Evolutionary conservation across 2,113 vertebrate species (phyloP).

Genomic region (Chionomys nivalis): DNA sequence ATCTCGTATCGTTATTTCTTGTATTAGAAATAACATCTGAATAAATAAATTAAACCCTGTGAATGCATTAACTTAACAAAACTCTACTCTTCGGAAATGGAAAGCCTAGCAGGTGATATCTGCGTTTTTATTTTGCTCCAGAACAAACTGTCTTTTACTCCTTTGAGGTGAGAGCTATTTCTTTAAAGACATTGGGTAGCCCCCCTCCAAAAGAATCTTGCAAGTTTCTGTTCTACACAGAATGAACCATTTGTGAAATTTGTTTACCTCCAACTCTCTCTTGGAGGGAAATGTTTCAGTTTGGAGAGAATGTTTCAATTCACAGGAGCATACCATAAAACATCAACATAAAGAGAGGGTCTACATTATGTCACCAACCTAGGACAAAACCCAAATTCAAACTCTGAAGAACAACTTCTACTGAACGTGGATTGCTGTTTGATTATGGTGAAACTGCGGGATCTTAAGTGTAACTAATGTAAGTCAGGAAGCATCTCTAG

Average conservation of each 20-base stretch:
- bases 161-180: neutral
- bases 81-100: neutral
- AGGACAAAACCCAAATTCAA: neutral
- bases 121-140: neutral
- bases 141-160: neutral
- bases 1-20: neutral
- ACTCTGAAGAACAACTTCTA: neutral
- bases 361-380: neutral
- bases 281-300: no score
- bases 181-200: neutral
- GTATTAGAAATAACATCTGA: neutral
- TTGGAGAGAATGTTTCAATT: neutral
- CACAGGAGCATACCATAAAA: no score
- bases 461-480: neutral
- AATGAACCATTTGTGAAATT: neutral
- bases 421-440: neutral
- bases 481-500: neutral
- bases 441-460: neutral
- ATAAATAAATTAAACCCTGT: neutral
- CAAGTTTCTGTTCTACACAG: neutral
- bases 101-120: neutral
- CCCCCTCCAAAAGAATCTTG: neutral
- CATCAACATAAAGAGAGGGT: neutral
- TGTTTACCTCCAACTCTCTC: neutral
- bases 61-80: neutral